These are phyloP conservation scores for Drosophila nigricruria DNA, from an alignment of 2,888 invertebrate genomes.

Conservation along the genomic window DNA sequence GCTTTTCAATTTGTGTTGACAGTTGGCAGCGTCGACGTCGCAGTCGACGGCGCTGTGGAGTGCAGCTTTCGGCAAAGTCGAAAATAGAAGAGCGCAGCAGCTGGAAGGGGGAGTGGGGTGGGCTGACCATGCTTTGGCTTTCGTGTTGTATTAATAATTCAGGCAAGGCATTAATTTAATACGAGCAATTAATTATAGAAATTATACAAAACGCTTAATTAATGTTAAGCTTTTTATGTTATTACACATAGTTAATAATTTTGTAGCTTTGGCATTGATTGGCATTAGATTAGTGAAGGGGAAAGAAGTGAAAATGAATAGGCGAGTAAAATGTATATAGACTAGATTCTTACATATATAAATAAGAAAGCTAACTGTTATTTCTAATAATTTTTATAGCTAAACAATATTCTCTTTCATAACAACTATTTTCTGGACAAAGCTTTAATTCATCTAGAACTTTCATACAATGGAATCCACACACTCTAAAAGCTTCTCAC, in stretches of 20 bases:
- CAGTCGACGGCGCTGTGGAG: slow-evolving; percentile 1
- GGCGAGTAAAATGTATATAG: not conserved
- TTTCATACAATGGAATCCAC: slow-evolving; percentile 7
- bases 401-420: not conserved
- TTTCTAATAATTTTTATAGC: not conserved
- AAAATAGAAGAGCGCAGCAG: slow-evolving; percentile 9
- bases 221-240: slow-evolving; percentile 41
- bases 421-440: not conserved
- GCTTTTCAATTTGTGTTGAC: slow-evolving; percentile 55
- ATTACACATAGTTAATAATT: slow-evolving; percentile 57
- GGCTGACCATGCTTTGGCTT: not conserved
- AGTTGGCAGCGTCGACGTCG: slow-evolving; percentile 28
- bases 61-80: slow-evolving; percentile 22
- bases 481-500: not conserved
- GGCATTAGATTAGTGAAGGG: too few species aligned
- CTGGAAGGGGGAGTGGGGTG: not conserved
- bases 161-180: slow-evolving; percentile 38
- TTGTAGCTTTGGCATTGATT: slow-evolving; percentile 25
- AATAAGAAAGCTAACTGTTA: not conserved
- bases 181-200: slow-evolving; percentile 54
- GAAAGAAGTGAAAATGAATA: too few species aligned
- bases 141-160: slow-evolving; percentile 11
- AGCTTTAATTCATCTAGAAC: not conserved
- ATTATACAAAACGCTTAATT: slow-evolving; percentile 60
- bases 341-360: not conserved